Evolutionary conservation across 2,113 vertebrate genomes (phyloP).

Genomic region (Dicerorhinus sumatrensis): DNA sequence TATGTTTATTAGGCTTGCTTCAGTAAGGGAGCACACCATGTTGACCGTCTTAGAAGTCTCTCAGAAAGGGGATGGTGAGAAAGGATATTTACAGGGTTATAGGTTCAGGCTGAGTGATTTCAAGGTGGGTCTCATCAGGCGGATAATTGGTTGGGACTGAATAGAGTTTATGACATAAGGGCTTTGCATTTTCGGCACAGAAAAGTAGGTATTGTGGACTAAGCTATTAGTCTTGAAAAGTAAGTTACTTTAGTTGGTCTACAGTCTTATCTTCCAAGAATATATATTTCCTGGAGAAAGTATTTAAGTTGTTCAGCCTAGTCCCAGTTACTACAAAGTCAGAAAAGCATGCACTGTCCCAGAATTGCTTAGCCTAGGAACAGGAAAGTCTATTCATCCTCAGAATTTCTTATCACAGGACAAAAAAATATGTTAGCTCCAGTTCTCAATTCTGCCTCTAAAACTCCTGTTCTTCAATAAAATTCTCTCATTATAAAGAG

Average conservation of each 20-base stretch:
- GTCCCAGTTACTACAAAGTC: neutral
- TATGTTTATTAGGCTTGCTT: neutral
- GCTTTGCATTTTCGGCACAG: neutral
- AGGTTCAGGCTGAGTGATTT: neutral
- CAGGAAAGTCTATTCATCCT: neutral
- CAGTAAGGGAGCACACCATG: neutral
- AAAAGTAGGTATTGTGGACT: neutral
- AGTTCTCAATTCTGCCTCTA: neutral
- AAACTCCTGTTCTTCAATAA: neutral
- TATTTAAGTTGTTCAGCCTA: neutral
- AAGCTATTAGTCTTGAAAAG: neutral
- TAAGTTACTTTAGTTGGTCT: neutral
- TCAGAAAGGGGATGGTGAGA: rapidly evolving
- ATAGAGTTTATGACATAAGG: neutral
- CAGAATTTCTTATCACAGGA: neutral
- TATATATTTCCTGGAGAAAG: neutral
- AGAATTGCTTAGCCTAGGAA: neutral
- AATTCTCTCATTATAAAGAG: neutral
- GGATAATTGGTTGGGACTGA: neutral
- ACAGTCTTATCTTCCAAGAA: neutral
- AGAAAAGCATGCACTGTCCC: neutral
- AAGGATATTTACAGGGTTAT: neutral
- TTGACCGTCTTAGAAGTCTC: neutral
- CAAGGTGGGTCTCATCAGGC: neutral
- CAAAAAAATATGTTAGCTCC: neutral